Evolutionary conservation across 2,113 vertebrate species (phyloP).

Genomic region (Neoarius graeffei): DNA sequence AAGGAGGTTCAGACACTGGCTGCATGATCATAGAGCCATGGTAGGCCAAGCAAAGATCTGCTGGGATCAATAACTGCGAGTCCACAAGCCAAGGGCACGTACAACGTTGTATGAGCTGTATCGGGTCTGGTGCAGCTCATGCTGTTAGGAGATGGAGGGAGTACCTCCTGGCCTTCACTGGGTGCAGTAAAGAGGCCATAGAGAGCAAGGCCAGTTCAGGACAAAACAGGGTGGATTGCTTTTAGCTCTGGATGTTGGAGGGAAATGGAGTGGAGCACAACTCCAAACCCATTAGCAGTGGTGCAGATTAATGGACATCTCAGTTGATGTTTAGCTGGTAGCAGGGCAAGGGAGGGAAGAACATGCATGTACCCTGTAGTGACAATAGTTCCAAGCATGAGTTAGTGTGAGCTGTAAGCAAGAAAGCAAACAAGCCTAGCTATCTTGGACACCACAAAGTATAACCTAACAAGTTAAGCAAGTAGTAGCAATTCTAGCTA

Average conservation of each 20-base stretch:
- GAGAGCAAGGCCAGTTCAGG: too few species aligned
- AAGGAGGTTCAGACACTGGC: not conserved
- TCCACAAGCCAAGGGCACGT: not conserved
- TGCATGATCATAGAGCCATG: not conserved
- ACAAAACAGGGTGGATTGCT: not conserved
- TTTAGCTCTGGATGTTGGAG: not conserved
- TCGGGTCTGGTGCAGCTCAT: not conserved
- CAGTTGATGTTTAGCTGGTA: not conserved
- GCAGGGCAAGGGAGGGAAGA: not conserved
- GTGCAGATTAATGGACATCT: not conserved
- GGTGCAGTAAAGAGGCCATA: too few species aligned
- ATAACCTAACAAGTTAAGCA: not conserved
- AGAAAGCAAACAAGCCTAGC: not conserved
- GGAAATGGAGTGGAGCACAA: not conserved
- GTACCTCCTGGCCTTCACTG: not conserved
- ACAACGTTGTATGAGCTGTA: not conserved
- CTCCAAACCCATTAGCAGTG: not conserved
- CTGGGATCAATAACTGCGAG: not conserved
- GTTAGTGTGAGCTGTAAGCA: not conserved
- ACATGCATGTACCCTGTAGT: not conserved
- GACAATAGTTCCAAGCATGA: not conserved
- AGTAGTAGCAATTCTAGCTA: not conserved
- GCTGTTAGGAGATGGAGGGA: not conserved
- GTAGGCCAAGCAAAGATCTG: not conserved
- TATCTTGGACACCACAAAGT: not conserved